These are phyloP conservation scores for Hepsetus odoe DNA, from an alignment of 2,113 vertebrate genomes.

Conservation along the genomic window DNA sequence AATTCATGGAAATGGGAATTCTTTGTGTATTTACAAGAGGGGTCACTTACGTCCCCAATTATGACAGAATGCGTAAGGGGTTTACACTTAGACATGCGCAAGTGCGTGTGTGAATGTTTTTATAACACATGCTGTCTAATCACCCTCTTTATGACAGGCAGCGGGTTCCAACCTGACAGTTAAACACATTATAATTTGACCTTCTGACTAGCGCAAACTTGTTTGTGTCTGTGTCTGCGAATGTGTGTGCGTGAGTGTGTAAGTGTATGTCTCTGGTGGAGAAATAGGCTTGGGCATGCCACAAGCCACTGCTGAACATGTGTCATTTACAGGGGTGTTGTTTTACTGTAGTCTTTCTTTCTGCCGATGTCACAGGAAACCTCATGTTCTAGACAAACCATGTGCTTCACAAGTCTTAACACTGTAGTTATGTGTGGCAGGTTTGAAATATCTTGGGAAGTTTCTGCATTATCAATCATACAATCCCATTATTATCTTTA, in stretches of 20 bases:
- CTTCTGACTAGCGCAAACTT: slow-evolving; percentile 48
- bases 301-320: neutral
- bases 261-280: slow-evolving; percentile 31
- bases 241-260: slow-evolving; percentile 29
- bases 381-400: neutral
- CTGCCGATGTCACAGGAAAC: neutral
- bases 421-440: neutral
- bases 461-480: too few relatives aligned
- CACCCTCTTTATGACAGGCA: slow-evolving; percentile 40
- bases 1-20: too few relatives aligned
- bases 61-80: too few relatives aligned
- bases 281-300: slow-evolving; percentile 32
- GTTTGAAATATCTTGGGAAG: too few relatives aligned
- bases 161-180: slow-evolving; percentile 58
- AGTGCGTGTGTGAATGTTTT: neutral
- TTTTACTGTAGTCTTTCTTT: neutral
- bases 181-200: slow-evolving; percentile 58
- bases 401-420: neutral
- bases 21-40: too few relatives aligned
- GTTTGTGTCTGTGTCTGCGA: slow-evolving; percentile 27
- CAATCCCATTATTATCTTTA: too few relatives aligned
- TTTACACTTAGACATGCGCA: neutral
- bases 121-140: slow-evolving; percentile 45
- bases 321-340: slow-evolving; percentile 22
- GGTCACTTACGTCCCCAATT: too few relatives aligned